These are phyloP conservation scores for Tachycineta bicolor DNA, from an alignment of 2,113 vertebrate species.

Conservation along the genomic window DNA sequence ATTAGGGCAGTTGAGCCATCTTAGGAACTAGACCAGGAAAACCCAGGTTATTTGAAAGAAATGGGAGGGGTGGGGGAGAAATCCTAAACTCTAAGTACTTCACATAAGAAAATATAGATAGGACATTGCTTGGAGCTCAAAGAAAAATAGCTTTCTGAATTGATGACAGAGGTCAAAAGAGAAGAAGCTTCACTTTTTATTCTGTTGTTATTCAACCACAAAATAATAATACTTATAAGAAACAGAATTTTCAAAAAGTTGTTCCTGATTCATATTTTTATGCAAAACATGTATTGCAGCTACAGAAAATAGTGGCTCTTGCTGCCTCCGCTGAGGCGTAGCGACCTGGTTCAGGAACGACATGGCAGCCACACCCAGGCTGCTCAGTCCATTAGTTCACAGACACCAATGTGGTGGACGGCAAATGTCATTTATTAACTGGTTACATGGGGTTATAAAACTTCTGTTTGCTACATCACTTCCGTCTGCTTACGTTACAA, in stretches of 20 bases:
- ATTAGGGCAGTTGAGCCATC: not conserved
- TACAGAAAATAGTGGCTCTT: not conserved
- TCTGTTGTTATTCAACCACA: not conserved
- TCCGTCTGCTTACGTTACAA: too few relatives aligned
- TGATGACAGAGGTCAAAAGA: not conserved
- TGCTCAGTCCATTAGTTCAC: too few relatives aligned
- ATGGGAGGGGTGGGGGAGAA: rapidly evolving
- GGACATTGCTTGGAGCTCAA: not conserved
- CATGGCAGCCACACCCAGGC: too few relatives aligned
- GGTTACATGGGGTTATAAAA: too few relatives aligned
- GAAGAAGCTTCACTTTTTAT: not conserved
- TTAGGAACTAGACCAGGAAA: not conserved
- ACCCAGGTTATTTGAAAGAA: not conserved
- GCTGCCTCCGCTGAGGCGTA: too few relatives aligned
- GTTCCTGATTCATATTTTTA: not conserved
- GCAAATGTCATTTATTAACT: too few relatives aligned
- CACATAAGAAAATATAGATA: not conserved
- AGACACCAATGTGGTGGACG: too few relatives aligned
- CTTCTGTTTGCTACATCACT: too few relatives aligned
- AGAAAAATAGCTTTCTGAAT: not conserved
- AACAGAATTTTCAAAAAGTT: not conserved
- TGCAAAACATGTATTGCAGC: not conserved
- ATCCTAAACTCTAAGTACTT: not conserved
- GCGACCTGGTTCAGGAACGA: too few relatives aligned
- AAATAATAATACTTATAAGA: not conserved